Evolutionary conservation across 2,888 invertebrate species (phyloP).

Genomic region (Corbicula japonica): DNA sequence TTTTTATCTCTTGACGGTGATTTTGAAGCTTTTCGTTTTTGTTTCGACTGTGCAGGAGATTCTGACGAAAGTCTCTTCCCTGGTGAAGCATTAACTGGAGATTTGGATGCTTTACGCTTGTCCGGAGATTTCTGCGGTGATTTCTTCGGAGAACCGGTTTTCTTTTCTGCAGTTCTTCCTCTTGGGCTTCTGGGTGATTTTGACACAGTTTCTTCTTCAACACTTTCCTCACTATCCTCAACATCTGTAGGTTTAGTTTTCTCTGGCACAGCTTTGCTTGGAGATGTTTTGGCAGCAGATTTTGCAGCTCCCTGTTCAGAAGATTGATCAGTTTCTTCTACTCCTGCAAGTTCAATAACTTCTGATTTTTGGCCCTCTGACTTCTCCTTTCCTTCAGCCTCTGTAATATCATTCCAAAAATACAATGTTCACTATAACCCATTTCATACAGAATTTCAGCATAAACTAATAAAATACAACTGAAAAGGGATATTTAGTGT

Average conservation of each 20-base stretch:
- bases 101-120: slow-evolving; percentile 31
- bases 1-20: slow-evolving; percentile 38
- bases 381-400: too few relatives aligned
- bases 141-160: slow-evolving; percentile 9
- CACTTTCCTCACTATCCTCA: background rate
- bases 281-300: background rate
- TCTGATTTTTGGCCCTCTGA: background rate
- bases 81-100: slow-evolving; percentile 30
- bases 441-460: too few relatives aligned
- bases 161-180: slow-evolving; percentile 18
- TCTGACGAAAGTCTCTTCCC: slow-evolving; percentile 37
- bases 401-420: too few relatives aligned
- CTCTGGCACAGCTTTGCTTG: background rate
- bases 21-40: slow-evolving; percentile 46
- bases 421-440: too few relatives aligned
- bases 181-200: background rate
- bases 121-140: slow-evolving; percentile 16
- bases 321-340: background rate
- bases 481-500: too few relatives aligned
- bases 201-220: background rate
- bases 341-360: background rate
- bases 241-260: background rate
- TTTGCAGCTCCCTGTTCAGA: background rate
- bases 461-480: too few relatives aligned
- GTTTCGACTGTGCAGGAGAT: slow-evolving; percentile 30